Evolutionary conservation across 2,113 vertebrate genomes (phyloP), one percentile per base, ranked within the genome.

Genomic region (Dolichotis patagonum): DNA sequence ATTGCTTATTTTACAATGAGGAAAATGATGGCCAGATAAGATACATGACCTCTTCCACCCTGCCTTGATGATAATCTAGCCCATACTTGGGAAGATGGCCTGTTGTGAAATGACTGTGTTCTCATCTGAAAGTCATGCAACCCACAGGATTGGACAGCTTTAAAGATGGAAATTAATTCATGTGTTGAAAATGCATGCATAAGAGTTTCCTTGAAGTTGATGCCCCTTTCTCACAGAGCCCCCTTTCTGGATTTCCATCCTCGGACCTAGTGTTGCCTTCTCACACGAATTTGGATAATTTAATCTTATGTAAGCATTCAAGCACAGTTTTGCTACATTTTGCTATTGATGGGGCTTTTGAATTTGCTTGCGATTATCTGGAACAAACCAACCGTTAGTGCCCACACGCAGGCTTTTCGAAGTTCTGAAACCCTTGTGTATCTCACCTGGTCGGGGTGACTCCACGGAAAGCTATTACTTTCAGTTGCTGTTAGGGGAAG

Each of bases 71-170:
- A 52, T 60, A 86, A 92, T 46, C 84, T 85, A 92, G 30, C 63
- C 67, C 7, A 32, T 24, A 26, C 22, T n/a, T 80, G 46, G 43
- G 69, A 41, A 46, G 19, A 63, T 6, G 11, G 69, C 56, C 32
- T 92, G 8, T 75, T 90, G 56, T 86, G 80, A 97, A 97, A 94
- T 38, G 58, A 49, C 19, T 62, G 35, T 19, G 83, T 75, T 86
- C 82, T 81, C 73, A 69, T 46, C 46, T 81, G 87, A 94, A 62
- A 85, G 35, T 91, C 20, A 87, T 28, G 24, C 7, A 86, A 22
- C 26, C 14, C 49, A 63, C 43, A 9, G 83, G 35, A 94, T 56
- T 41, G 67, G 38, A 71, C 80, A 65, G n/a, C 63, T 73, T 78
- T 71, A 78, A 56, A 89, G 35, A 82, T n/a, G 78, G 54, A 92